Conservation (phyloP, 2,113 vertebrate species). For the Gorilla gorilla region DNA sequence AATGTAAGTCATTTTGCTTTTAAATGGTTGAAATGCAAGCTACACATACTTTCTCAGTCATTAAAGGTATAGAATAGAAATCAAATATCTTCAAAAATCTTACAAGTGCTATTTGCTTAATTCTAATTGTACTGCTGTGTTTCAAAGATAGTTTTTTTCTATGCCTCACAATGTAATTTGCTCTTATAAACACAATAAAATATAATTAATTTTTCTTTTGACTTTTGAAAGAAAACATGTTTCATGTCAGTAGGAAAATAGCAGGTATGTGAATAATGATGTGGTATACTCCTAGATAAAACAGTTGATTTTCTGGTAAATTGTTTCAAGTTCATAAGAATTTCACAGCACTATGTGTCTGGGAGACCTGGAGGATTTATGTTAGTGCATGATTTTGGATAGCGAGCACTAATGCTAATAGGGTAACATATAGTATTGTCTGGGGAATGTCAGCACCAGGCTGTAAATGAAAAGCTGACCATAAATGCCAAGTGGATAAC, state of each 20-base stretch:
- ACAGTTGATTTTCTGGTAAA: neutral
- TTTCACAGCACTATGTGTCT: neutral
- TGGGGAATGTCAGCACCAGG: neutral
- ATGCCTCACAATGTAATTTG: neutral
- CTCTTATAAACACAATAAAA: neutral
- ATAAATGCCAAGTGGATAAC: slow-evolving; percentile 4
- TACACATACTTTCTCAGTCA: neutral
- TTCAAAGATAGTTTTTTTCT: neutral
- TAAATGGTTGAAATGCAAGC: neutral
- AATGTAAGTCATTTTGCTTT: slow-evolving; percentile 64
- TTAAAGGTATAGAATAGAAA: slow-evolving; percentile 34
- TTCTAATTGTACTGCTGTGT: neutral
- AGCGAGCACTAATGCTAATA: neutral
- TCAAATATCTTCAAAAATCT: slow-evolving; percentile 17
- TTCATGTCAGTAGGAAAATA: slow-evolving; percentile 35
- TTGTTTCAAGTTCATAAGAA: neutral
- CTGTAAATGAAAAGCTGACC: neutral
- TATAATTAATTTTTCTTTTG: neutral
- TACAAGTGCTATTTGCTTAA: neutral
- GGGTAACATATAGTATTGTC: neutral
- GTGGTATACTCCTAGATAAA: slow-evolving; percentile 12
- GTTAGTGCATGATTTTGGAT: neutral
- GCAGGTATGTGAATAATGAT: neutral
- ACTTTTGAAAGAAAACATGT: neutral
- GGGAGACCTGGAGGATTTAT: neutral